Conservation (phyloP, 2,797 vertebrate genomes). For the Chelidonichthys spinosus region DNA sequence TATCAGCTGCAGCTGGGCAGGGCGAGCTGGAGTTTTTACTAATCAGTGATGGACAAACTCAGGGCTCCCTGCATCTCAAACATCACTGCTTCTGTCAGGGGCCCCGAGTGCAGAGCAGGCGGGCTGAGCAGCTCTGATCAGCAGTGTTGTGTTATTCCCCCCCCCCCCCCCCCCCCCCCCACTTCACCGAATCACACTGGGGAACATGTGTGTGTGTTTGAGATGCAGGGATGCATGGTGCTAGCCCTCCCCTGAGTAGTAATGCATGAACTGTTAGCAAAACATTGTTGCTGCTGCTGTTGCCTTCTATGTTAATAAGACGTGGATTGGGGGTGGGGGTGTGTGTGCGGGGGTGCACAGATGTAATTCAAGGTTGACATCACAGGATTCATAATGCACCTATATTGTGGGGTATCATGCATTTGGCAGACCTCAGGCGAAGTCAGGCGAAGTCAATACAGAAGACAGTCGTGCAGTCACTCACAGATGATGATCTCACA, state of each 20-base stretch:
- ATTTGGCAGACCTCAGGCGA: constrained; percentile 51
- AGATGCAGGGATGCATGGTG: constrained; percentile 83
- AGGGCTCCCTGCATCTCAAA: constrained; percentile 69
- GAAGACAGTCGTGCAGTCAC: constrained; percentile 5
- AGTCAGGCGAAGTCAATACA: constrained; percentile 57
- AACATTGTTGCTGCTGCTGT: constrained; percentile 81
- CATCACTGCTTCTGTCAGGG: constrained; percentile 77
- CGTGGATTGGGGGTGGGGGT: constrained; percentile 49
- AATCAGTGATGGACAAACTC: constrained; percentile 83
- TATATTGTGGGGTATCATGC: constrained; percentile 43
- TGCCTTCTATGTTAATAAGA: constrained; percentile 83
- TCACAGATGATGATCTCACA: constrained; percentile 37
- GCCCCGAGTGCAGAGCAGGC: constrained; percentile 69
- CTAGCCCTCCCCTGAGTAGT: constrained; percentile 83
- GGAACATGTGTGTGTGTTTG: constrained; percentile 75
- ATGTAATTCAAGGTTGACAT: constrained; percentile 79
- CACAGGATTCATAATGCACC: constrained; percentile 73
- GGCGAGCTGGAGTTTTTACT: constrained; percentile 74
- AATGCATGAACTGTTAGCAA: constrained; percentile 86
- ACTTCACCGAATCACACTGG: constrained; percentile 69
- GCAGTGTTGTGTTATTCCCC: constrained; percentile 71
- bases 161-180: constrained; percentile 25
- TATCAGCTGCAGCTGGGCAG: constrained; percentile 61
- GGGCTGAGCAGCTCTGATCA: constrained; percentile 80
- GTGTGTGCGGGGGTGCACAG: constrained; percentile 44